phyloP scores from a whole-genome alignment of 2,888 invertebrate species.

The Physocephala rufipes region DNA sequence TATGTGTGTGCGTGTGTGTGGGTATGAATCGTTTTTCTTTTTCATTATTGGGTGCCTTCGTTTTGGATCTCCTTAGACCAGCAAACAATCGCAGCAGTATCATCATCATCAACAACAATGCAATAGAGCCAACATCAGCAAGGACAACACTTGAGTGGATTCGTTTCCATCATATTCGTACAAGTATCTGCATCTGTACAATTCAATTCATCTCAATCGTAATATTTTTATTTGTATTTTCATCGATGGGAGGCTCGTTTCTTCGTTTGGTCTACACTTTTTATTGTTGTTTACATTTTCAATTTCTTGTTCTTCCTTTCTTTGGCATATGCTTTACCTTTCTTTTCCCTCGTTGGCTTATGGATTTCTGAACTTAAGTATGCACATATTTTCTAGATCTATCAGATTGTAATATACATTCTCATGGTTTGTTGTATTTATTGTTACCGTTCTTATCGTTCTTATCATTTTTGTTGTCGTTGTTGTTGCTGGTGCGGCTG shows the following conservation, averaged over 20 bases:
- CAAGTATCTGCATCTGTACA: not conserved
- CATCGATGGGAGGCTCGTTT: not conserved
- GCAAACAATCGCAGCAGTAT: not conserved
- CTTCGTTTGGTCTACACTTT: not conserved
- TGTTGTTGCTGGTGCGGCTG: slow-evolving; percentile 26
- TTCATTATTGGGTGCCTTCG: not conserved
- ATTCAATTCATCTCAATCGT: not conserved
- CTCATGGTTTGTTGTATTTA: slow-evolving; percentile 35
- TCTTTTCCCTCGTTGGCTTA: slow-evolving; percentile 22
- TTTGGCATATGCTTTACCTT: slow-evolving; percentile 4
- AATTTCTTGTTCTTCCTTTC: slow-evolving; percentile 18
- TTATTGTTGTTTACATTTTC: slow-evolving; percentile 9
- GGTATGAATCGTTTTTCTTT: not conserved
- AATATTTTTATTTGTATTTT: slow-evolving; percentile 19
- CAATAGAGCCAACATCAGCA: not conserved
- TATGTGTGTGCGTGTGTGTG: not conserved
- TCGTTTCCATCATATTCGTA: not conserved
- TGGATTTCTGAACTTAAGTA: slow-evolving; percentile 28
- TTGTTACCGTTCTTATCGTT: not conserved
- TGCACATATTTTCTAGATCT: slow-evolving; percentile 6
- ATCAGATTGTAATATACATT: slow-evolving; percentile 33
- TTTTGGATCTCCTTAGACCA: not conserved
- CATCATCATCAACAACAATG: too few relatives aligned
- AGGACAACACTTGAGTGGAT: slow-evolving; percentile 2
- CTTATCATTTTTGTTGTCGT: not conserved